Evolutionary conservation across 2,113 vertebrate species (phyloP).

Genomic region (Gobio gobio): DNA sequence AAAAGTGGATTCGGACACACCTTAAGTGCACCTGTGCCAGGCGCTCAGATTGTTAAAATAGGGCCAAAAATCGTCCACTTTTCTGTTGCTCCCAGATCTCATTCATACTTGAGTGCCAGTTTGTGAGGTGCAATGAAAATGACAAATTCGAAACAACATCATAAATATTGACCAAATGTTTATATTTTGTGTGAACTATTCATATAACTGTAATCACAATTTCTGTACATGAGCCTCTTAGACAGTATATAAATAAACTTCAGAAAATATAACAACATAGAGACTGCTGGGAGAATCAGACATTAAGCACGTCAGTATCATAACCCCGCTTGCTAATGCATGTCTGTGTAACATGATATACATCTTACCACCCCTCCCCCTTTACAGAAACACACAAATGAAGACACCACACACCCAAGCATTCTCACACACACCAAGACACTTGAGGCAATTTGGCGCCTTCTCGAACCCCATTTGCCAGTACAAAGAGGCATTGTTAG

Average conservation of each 20-base stretch:
- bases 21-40: too few species aligned
- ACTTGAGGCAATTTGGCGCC: slow-evolving; percentile 73
- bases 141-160: not conserved
- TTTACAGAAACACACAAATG: slow-evolving; percentile 11
- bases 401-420: slow-evolving; percentile 27
- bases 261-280: not conserved
- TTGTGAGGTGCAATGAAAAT: not conserved
- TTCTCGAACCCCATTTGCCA: slow-evolving; percentile 65
- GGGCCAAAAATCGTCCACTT: not conserved
- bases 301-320: slow-evolving; percentile 52
- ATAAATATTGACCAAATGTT: not conserved
- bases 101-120: not conserved
- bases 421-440: slow-evolving; percentile 54
- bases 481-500: slow-evolving; percentile 80
- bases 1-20: too few species aligned
- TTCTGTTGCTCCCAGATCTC: not conserved
- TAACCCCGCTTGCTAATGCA: slow-evolving; percentile 65
- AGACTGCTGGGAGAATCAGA: slow-evolving; percentile 48
- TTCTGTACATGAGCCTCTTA: not conserved
- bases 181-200: not conserved
- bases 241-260: not conserved
- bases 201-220: not conserved
- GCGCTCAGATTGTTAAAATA: too few species aligned
- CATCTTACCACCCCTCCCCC: slow-evolving; percentile 20
- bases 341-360: slow-evolving; percentile 64